Base-by-base conservation (phyloP, 2,888 invertebrate genomes). In the Oithona nana region DNA sequence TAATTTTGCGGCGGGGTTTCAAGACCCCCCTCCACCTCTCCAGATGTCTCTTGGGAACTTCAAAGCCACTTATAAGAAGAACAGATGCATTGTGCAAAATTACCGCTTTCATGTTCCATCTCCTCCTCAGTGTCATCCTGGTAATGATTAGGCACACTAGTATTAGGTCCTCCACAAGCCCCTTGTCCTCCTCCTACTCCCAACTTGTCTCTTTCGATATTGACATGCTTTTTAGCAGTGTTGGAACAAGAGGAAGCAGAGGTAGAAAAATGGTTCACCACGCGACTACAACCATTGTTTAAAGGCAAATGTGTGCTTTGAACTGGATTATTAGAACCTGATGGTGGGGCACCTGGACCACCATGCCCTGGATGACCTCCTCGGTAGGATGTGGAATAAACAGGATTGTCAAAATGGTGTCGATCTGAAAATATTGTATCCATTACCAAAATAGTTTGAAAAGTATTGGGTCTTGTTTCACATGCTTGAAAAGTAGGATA, bases 321-420 rank as follows among this genome's bases (percentile, higher is more conserved):
- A 48, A 73, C 74, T 62, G 73, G 75, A 56, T 75, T 75, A 13
- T 69, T 64, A n/a, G 58, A 57, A 2, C 30, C 22, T 22, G 31
- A 22, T 29, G 57, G 57, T 8, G 24, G 57, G 20, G 30, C 30
- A 29, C n/a, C 16, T 16, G 39, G 8, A 39, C 39, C 39, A 39
- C 16, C 16, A 16, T 52, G 22, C 16, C n/a, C n/a, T n/a, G n/a
- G n/a, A n/a, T n/a, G n/a, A n/a, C n/a, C n/a, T n/a, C 56, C 28
- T 3, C 16, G 48, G 31, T 30, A 57, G 29, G 30, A 29, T n/a
- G 57, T 20, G 20, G 86, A 84, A 73, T 90, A 90, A 3, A 88
- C 88, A 0, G 90, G 90, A 77, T 90, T 90, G 75, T 90, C 90
- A 73, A 90, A 90, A 73, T 90, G 88, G 72, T 84, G 84, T 70